These are phyloP conservation scores for Cremastobaeus sp. DNA, from an alignment of 2,888 invertebrate genomes.

Conservation along the genomic window DNA sequence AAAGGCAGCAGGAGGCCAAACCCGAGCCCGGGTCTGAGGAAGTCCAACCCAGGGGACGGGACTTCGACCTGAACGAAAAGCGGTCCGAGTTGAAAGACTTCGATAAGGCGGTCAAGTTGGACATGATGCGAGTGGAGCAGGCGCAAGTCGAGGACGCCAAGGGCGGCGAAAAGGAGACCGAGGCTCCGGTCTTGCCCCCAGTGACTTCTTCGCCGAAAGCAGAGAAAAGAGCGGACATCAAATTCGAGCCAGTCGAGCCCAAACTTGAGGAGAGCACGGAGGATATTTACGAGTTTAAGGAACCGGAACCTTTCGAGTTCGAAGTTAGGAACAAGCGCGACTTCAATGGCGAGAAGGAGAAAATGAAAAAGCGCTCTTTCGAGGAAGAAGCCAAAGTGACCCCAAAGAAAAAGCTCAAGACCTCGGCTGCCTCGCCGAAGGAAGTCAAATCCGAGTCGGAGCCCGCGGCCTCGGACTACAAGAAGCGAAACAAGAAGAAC, in stretches of 20 bases:
- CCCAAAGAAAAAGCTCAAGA: slow-evolving; percentile 75
- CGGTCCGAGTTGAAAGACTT: slow-evolving; percentile 91
- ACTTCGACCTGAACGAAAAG: slow-evolving; percentile 91
- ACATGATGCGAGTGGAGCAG: slow-evolving; percentile 71
- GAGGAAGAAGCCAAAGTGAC: slow-evolving; percentile 72
- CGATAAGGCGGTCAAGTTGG: slow-evolving; percentile 82
- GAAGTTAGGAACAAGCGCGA: slow-evolving; percentile 82
- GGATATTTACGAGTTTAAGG: slow-evolving; percentile 93
- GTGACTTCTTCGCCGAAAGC: slow-evolving; percentile 65
- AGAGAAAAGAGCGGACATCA: slow-evolving; percentile 73
- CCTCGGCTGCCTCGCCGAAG: slow-evolving; percentile 54
- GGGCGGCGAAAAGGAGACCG: slow-evolving; percentile 72
- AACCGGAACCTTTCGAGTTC: slow-evolving; percentile 92
- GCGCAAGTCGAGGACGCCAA: slow-evolving; percentile 79
- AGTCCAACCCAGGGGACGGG: slow-evolving; percentile 83
- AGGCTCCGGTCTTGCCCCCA: slow-evolving; percentile 4
- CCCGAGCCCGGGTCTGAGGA: slow-evolving; percentile 80
- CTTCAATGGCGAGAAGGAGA: slow-evolving; percentile 72
- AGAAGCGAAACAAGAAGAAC: slow-evolving; percentile 69
- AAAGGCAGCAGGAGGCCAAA: slow-evolving; percentile 77
- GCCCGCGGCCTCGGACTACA: slow-evolving; percentile 51
- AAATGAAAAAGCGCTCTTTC: slow-evolving; percentile 73
- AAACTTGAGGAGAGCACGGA: slow-evolving; percentile 71
- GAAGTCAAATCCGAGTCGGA: slow-evolving; percentile 61
- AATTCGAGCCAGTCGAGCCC: slow-evolving; percentile 57